phyloP scores from a whole-genome alignment of 2,113 vertebrate species.

The Onychostruthus taczanowskii region DNA sequence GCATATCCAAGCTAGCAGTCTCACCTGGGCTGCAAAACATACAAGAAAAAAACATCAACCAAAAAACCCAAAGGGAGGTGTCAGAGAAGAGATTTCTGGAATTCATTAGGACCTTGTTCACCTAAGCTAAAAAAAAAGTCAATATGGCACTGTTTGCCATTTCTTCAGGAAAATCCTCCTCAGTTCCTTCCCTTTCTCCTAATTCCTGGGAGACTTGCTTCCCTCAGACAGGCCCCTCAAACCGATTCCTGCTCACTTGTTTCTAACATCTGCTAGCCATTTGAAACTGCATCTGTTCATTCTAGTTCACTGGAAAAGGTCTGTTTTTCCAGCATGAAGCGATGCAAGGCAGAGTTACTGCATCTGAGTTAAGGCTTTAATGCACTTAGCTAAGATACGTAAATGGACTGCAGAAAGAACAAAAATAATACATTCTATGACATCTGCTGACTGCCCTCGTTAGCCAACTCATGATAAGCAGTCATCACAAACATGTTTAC shows the following conservation, averaged over 20 bases:
- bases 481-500: not conserved
- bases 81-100: not conserved
- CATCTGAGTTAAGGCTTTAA: not conserved
- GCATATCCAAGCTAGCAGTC: not conserved
- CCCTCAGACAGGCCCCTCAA: not conserved
- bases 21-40: not conserved
- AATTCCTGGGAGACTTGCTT: not conserved
- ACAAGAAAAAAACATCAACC: not conserved
- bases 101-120: not conserved
- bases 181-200: not conserved
- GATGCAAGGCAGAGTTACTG: not conserved
- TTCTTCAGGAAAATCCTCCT: not conserved
- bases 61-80: accelerated
- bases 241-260: not conserved
- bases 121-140: not conserved
- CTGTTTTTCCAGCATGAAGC: not conserved
- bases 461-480: not conserved
- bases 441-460: not conserved
- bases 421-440: not conserved
- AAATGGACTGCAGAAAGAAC: not conserved
- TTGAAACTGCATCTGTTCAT: not conserved
- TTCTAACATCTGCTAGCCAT: not conserved
- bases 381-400: not conserved
- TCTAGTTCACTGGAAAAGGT: not conserved
- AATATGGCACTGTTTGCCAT: not conserved